A percentile compares a stretch with the other conserved stretches of the same genome.
phyloP scores from a whole-genome alignment of 2,888 invertebrate species.

The Parasteatoda lunata region DNA sequence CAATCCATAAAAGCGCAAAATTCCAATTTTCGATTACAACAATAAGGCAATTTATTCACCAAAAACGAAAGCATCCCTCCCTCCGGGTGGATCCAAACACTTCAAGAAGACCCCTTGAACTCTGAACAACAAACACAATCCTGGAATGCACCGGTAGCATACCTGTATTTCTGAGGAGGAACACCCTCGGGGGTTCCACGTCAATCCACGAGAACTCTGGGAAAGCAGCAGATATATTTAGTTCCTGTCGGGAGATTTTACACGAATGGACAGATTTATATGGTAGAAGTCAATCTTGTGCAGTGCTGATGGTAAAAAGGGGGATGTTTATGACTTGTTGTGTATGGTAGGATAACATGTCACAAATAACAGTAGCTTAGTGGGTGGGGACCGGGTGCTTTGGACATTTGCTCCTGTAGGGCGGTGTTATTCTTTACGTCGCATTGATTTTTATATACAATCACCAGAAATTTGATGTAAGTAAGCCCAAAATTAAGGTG shows the following conservation, averaged over 20 bases:
- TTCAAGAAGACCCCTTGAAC: background rate
- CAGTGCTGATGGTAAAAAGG: constrained; percentile 5
- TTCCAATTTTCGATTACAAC: no score
- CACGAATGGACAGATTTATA: constrained; percentile 56
- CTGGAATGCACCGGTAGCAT: background rate
- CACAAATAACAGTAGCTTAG: constrained; percentile 41
- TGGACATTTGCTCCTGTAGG: background rate
- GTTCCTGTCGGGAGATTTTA: constrained; percentile 2
- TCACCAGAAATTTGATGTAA: no score
- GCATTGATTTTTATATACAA: no score
- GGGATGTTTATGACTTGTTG: constrained; percentile 44
- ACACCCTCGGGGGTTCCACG: background rate
- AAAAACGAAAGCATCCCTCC: background rate
- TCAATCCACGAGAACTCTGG: no score
- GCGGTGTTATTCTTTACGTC: no score
- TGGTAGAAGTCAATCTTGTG: constrained; percentile 11
- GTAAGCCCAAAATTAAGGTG: no score
- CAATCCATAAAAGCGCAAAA: no score
- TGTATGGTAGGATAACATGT: constrained; percentile 19
- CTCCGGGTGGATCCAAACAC: background rate
- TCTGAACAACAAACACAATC: background rate
- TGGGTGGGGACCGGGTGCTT: constrained; percentile 23
- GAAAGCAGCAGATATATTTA: background rate
- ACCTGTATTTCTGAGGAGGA: background rate
- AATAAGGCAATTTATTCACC: no score